Base-by-base conservation (phyloP, 2,113 vertebrate species). In the Sakesphorus luctuosus region DNA sequence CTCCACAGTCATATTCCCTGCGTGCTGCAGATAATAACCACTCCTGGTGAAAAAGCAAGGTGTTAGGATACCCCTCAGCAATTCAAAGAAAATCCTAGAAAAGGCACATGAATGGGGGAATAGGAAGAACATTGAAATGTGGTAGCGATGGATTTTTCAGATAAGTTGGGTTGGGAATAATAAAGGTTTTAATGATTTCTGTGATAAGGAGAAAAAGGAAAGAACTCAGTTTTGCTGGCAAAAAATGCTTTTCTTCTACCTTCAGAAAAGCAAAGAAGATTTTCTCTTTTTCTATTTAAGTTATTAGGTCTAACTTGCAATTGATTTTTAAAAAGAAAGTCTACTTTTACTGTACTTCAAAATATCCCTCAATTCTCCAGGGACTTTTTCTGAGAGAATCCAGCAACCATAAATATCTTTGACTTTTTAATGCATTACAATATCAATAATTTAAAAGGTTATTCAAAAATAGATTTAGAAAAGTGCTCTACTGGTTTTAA, bases 391-490 rank as follows among this genome's bases (percentile, higher is more conserved):
- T 92, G 61, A 92, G 26, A 72, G 21, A 84, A 86, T 78, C 14
- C 35, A 86, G 26, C 26, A 89, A 71, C 52, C 40, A 25, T 69
- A 94, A 87, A 59, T 85, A 73, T 58, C 31, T 66, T 83, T 87
- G 67, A 76, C 59, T 66, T 91, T 77, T 95, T 91, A 94, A 80
- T 95, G 90, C 47, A 88, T 91, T 89, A 67, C 29, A 79, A 71
- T 91, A 81, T 95, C 75, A 94, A 95, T 96, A 93, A 95, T 91
- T 89, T 82, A 89, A 92, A 93, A 77, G 75, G 47, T 43, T 85
- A 15, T 66, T 90, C 40, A 56, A 74, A 59, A 90, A 84, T 26
- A 93, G 87, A 29, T 91, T 52, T 19, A 77, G 16, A 52, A 79
- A 91, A 84, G 58, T 62, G 11, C 6, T 73, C 15, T 29, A 59